These are phyloP conservation scores for Drosophila asahinai DNA, from an alignment of 1,140 invertebrate species.

Conservation along the genomic window DNA sequence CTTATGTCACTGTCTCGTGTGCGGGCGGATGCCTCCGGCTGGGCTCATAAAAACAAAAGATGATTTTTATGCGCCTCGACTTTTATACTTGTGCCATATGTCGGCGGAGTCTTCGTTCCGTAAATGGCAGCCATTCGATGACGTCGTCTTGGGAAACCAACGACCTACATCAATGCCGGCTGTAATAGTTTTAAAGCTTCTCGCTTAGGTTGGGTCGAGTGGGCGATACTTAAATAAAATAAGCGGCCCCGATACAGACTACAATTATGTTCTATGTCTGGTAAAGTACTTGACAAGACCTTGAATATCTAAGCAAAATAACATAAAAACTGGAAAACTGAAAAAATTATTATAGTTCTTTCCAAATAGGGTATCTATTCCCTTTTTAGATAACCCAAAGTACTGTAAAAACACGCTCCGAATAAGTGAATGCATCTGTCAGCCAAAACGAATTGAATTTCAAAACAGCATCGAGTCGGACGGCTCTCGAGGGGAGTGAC, in stretches of 20 bases:
- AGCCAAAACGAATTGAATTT: slow-evolving; percentile 32
- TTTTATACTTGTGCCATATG: slow-evolving; percentile 48
- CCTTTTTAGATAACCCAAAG: not conserved
- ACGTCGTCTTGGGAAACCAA: slow-evolving; percentile 30
- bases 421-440: slow-evolving; percentile 2
- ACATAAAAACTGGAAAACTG: not conserved
- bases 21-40: slow-evolving; percentile 39
- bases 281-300: not conserved
- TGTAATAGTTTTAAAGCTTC: slow-evolving; percentile 48
- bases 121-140: slow-evolving; percentile 60
- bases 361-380: no score
- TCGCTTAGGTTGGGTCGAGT: slow-evolving; percentile 35
- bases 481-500: slow-evolving; percentile 4
- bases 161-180: slow-evolving; percentile 66
- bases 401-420: not conserved
- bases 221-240: slow-evolving; percentile 19
- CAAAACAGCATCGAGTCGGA: slow-evolving; percentile 9
- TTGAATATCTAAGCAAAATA: not conserved
- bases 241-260: slow-evolving; percentile 7
- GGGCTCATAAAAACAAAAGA: slow-evolving; percentile 52
- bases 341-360: not conserved
- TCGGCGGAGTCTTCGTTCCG: slow-evolving; percentile 11
- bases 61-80: slow-evolving; percentile 41
- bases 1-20: slow-evolving; percentile 53
- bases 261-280: slow-evolving; percentile 13